A percentile compares a stretch with the other conserved stretches of the same genome.
phyloP scores from a whole-genome alignment of 1,140 invertebrate genomes.

The Periplaneta americana region DNA sequence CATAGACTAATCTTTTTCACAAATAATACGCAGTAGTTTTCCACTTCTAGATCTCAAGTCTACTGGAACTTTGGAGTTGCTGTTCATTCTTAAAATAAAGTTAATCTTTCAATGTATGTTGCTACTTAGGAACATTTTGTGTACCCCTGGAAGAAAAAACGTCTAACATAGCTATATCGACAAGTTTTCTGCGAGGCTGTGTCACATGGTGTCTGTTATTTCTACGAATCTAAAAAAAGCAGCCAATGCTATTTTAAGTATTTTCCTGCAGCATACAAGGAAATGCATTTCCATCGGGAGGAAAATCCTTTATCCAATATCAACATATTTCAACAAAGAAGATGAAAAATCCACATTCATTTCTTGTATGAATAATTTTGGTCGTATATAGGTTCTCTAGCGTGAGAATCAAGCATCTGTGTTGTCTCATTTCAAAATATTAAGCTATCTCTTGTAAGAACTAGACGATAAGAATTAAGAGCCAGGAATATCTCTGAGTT shows the following conservation, averaged over 20 bases:
- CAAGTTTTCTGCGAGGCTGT: not conserved
- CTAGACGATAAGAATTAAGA: not conserved
- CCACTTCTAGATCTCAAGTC: too few relatives aligned
- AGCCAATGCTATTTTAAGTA: not conserved
- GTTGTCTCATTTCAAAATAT: not conserved
- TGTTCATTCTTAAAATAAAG: too few relatives aligned
- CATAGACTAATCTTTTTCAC: too few relatives aligned
- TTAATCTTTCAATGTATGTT: too few relatives aligned
- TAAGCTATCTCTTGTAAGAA: not conserved
- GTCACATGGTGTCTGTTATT: not conserved
- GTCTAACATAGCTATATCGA: too few relatives aligned
- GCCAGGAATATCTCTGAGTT: not conserved
- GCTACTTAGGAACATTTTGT: too few relatives aligned
- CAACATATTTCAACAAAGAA: not conserved
- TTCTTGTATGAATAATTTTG: not conserved
- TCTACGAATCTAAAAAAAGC: not conserved
- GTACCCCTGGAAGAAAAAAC: too few relatives aligned
- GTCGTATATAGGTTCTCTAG: not conserved
- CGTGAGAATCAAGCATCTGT: not conserved
- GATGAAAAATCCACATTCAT: not conserved
- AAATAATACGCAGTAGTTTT: too few relatives aligned
- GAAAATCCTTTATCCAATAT: not conserved
- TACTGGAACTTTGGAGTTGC: too few relatives aligned
- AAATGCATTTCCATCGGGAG: not conserved
- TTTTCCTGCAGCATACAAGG: not conserved